Evolutionary conservation across 2,113 vertebrate genomes (phyloP).

Genomic region (Myrmecophaga tridactyla): DNA sequence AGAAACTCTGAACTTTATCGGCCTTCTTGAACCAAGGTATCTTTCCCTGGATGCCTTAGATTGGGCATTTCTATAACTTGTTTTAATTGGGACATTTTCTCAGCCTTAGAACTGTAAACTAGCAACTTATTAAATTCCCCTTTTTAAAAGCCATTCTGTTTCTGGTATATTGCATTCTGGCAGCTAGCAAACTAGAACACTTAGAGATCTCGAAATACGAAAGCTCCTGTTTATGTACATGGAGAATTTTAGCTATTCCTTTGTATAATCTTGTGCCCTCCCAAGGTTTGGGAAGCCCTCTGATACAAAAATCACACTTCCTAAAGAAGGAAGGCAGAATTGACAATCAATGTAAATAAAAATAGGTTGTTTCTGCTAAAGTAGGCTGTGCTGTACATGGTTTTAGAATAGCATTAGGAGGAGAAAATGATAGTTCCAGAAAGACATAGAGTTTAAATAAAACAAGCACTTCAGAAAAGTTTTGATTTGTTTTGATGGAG

Average conservation of each 20-base stretch:
- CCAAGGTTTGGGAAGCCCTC: not conserved
- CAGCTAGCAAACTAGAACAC: too few species aligned
- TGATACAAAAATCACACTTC: not conserved
- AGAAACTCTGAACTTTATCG: too few species aligned
- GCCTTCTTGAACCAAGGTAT: too few species aligned
- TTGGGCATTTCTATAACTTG: too few species aligned
- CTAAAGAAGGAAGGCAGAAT: not conserved
- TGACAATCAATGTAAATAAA: not conserved
- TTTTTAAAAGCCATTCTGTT: too few species aligned
- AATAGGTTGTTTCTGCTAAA: not conserved
- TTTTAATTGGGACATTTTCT: too few species aligned
- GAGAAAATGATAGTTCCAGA: not conserved
- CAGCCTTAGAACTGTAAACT: too few species aligned
- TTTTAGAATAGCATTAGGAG: not conserved
- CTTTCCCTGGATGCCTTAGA: too few species aligned
- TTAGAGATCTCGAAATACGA: not conserved
- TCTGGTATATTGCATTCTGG: too few species aligned
- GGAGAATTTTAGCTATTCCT: not conserved
- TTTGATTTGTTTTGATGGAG: not conserved
- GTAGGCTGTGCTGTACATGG: not conserved
- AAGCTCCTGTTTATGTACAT: not conserved
- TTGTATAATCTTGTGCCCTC: not conserved
- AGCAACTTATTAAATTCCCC: too few species aligned
- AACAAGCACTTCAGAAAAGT: not conserved
- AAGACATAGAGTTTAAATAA: not conserved